Conservation (phyloP, 2,113 vertebrate genomes). For the Recurvirostra avosetta region DNA sequence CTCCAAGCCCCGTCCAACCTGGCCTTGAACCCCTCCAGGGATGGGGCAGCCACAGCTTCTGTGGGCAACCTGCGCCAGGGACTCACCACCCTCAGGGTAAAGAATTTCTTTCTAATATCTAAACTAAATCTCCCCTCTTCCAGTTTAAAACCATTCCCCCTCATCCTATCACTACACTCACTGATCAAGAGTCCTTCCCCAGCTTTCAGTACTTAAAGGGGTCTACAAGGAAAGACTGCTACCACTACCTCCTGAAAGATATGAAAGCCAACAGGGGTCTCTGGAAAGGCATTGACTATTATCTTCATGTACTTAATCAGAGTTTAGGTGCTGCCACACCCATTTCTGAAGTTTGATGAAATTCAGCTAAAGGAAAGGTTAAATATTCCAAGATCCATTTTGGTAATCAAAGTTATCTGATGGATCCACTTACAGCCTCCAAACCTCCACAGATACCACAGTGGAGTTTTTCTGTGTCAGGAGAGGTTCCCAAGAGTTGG, state of each 20-base stretch:
- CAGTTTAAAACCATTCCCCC: not conserved
- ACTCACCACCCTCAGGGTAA: not conserved
- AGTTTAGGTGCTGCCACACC: not conserved
- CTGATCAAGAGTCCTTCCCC: not conserved
- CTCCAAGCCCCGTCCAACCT: not conserved
- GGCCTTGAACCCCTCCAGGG: not conserved
- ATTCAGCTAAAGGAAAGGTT: not conserved
- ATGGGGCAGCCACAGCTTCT: not conserved
- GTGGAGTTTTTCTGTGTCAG: fast-evolving
- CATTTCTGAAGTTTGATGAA: fast-evolving
- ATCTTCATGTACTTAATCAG: fast-evolving
- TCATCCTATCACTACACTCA: not conserved
- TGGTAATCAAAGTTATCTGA: not conserved
- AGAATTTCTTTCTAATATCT: not conserved
- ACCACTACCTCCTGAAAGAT: not conserved
- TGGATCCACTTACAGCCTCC: not conserved
- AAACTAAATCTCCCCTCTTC: not conserved
- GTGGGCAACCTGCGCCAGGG: not conserved
- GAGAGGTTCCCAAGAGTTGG: fast-evolving
- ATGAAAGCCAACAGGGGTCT: not conserved
- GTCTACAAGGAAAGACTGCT: not conserved
- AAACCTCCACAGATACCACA: not conserved
- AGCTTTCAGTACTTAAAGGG: not conserved
- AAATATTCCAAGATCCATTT: not conserved
- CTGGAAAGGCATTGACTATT: not conserved